Evolutionary conservation across 2,797 vertebrate species (phyloP).

Genomic region (Aratinga solstitialis): DNA sequence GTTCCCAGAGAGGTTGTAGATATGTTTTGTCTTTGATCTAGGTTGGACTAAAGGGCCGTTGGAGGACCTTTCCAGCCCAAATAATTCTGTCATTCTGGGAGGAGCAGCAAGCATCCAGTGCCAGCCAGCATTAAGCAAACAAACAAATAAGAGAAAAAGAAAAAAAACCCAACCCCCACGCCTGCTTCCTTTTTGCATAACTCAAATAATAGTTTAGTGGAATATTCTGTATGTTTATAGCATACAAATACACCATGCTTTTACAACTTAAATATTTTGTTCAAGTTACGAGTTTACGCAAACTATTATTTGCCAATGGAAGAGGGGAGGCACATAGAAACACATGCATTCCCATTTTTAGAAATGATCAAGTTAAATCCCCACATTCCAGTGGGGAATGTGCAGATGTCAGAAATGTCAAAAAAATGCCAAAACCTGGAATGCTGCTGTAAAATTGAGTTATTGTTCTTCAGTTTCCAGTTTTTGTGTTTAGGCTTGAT

Average conservation of each 20-base stretch:
- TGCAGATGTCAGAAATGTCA: background rate
- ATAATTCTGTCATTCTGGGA: background rate
- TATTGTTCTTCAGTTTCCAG: background rate
- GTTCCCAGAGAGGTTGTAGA: background rate
- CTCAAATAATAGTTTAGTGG: background rate
- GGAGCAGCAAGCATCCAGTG: background rate
- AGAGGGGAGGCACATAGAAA: background rate
- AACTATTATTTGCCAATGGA: background rate
- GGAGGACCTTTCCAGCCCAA: background rate
- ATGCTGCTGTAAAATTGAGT: background rate
- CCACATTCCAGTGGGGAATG: background rate
- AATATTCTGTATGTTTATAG: background rate
- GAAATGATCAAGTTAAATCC: background rate
- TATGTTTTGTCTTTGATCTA: background rate
- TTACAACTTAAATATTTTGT: background rate
- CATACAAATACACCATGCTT: background rate
- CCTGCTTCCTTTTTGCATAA: background rate
- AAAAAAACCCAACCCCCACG: rapidly evolving
- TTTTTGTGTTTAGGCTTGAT: background rate
- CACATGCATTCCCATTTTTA: background rate
- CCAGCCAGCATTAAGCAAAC: background rate
- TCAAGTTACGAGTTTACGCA: rapidly evolving
- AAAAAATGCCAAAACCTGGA: background rate
- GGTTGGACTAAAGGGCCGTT: background rate
- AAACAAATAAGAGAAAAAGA: background rate